Evolutionary conservation across 2,888 invertebrate genomes (phyloP).

Genomic region (Papilio elwesi): DNA sequence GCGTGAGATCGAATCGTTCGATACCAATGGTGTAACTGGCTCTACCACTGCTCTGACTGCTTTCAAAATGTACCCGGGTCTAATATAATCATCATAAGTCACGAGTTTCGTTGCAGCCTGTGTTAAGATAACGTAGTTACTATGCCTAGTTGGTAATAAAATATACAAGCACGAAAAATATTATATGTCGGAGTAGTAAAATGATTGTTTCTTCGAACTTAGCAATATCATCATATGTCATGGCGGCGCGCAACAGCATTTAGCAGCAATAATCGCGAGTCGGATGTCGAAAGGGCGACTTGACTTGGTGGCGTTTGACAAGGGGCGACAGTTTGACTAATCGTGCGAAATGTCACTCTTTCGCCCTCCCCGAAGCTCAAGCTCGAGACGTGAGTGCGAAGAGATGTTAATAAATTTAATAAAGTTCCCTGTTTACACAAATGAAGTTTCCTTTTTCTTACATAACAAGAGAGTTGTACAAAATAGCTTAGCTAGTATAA

Average conservation of each 20-base stretch:
- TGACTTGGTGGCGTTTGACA: conserved; percentile 70
- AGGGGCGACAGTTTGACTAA: conserved; percentile 83
- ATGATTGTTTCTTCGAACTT: conserved; percentile 50
- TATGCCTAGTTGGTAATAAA: background rate
- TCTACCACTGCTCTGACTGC: too few relatives aligned
- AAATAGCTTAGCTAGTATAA: background rate
- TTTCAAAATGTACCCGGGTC: too few relatives aligned
- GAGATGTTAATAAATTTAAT: conserved; percentile 38
- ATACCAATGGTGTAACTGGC: too few relatives aligned
- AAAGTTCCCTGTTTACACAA: conserved; percentile 7
- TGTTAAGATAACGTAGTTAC: background rate
- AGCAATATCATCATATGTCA: conserved; percentile 71
- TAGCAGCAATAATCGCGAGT: conserved; percentile 56
- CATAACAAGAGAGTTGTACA: background rate
- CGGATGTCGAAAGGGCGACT: conserved; percentile 63
- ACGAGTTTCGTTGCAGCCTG: background rate
- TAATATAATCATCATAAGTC: background rate
- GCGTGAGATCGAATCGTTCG: too few relatives aligned
- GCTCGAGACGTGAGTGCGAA: conserved; percentile 43
- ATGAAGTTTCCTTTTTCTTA: conserved; percentile 5
- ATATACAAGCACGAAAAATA: background rate
- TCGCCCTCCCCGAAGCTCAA: conserved; percentile 54
- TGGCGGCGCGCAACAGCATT: conserved; percentile 62
- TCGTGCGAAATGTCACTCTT: conserved; percentile 68
- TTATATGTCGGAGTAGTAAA: background rate